phyloP scores from a whole-genome alignment of 1,140 invertebrate species.

The Nephila pilipes region DNA sequence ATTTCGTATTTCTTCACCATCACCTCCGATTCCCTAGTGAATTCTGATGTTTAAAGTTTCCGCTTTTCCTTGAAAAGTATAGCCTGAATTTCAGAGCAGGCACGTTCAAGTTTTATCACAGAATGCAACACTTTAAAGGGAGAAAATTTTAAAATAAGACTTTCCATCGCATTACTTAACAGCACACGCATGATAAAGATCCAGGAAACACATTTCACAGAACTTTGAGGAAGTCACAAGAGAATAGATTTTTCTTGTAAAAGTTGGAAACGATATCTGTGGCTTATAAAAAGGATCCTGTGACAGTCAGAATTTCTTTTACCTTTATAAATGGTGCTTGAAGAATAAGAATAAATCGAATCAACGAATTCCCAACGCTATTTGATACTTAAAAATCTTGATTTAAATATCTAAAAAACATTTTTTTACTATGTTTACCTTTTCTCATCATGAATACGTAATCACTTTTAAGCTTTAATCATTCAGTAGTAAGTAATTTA shows the following conservation, averaged over 20 bases:
- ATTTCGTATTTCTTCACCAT: too few species aligned
- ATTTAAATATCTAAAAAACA: too few species aligned
- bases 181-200: neutral
- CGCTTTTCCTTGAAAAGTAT: neutral
- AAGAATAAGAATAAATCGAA: too few species aligned
- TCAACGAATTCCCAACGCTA: too few species aligned
- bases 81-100: neutral
- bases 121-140: neutral
- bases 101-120: neutral
- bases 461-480: too few species aligned
- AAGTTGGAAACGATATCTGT: neutral
- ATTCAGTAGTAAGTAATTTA: too few species aligned
- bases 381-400: too few species aligned
- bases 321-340: too few species aligned
- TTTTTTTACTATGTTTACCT: too few species aligned
- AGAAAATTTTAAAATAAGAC: constrained; percentile 9
- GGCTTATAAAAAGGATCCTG: neutral
- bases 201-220: neutral
- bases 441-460: too few species aligned
- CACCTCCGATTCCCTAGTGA: neutral
- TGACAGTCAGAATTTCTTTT: neutral
- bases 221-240: neutral
- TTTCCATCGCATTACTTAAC: neutral
- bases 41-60: neutral
- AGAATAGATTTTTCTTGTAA: neutral